These are phyloP conservation scores for Arizona elegans DNA, from an alignment of 2,113 vertebrate genomes.

Conservation along the genomic window DNA sequence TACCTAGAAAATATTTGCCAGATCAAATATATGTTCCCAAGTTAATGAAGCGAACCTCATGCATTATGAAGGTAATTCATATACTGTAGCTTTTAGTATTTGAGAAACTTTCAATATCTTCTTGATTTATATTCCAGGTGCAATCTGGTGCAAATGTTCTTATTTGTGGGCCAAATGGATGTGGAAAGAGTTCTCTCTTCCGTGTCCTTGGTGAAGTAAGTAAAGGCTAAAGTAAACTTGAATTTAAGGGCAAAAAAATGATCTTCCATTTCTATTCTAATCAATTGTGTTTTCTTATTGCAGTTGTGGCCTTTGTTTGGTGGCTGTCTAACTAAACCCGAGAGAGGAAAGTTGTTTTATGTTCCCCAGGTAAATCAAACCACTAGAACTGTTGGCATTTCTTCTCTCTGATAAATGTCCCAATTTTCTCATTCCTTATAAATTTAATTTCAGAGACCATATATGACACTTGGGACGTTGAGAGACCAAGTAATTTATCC, in stretches of 20 bases:
- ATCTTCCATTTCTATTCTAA: neutral
- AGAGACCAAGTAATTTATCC: slow-evolving; percentile 98
- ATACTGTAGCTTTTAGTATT: neutral
- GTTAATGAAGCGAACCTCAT: neutral
- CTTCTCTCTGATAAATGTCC: neutral
- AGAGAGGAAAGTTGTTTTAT: slow-evolving; percentile 95
- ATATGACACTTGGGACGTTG: slow-evolving; percentile 94
- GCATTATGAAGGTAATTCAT: neutral
- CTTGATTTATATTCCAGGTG: slow-evolving; percentile 73
- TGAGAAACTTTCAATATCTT: neutral
- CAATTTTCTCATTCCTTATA: slow-evolving; percentile 5
- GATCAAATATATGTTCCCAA: neutral
- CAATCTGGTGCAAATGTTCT: slow-evolving; percentile 92
- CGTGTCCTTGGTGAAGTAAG: slow-evolving; percentile 93
- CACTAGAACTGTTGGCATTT: fast-evolving
- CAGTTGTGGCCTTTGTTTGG: slow-evolving; percentile 97
- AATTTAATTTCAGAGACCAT: slow-evolving; percentile 82
- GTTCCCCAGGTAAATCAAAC: slow-evolving; percentile 87
- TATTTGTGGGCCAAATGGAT: slow-evolving; percentile 97
- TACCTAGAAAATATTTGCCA: neutral
- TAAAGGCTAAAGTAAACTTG: neutral
- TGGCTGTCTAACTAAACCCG: slow-evolving; percentile 91
- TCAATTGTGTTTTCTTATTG: neutral
- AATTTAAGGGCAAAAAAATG: neutral
- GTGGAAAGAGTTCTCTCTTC: slow-evolving; percentile 97